Conservation (phyloP, 2,797 vertebrate species). For the Gambelia wislizenii region DNA sequence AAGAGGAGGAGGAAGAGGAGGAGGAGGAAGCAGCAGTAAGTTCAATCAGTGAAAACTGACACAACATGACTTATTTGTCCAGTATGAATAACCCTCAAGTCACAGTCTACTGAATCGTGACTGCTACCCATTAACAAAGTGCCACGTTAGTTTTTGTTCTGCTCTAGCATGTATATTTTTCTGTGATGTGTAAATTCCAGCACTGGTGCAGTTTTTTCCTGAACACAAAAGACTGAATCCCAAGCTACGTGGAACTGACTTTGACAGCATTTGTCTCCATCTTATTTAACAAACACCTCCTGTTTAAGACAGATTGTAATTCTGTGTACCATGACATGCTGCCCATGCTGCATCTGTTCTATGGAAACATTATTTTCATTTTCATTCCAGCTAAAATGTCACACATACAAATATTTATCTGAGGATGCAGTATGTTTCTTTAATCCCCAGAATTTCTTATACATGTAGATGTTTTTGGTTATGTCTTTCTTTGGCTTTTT, state of each 20-base stretch:
- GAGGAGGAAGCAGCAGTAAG: no score
- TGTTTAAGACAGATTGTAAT: slow-evolving; percentile 46
- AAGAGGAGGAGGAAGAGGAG: no score
- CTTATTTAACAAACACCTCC: slow-evolving; percentile 49
- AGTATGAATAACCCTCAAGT: not conserved
- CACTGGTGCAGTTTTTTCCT: not conserved
- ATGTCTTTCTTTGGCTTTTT: not conserved
- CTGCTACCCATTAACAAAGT: not conserved
- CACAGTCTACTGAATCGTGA: not conserved
- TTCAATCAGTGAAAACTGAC: no score
- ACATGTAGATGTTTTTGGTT: not conserved
- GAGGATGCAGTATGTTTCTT: slow-evolving; percentile 24
- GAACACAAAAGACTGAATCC: slow-evolving; percentile 11
- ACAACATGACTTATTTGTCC: no score
- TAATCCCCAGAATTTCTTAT: slow-evolving; percentile 13
- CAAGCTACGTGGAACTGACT: not conserved
- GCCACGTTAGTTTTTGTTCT: not conserved
- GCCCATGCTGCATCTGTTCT: slow-evolving; percentile 37
- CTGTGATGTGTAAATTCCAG: not conserved
- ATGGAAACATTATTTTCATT: slow-evolving; percentile 38
- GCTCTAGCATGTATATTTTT: not conserved
- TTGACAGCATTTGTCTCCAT: slow-evolving; percentile 42
- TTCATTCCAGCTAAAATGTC: slow-evolving; percentile 16
- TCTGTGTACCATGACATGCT: slow-evolving; percentile 35
- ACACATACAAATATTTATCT: slow-evolving; percentile 42